These are phyloP conservation scores for Chaunax sp. DNA, from an alignment of 2,797 vertebrate genomes.

Conservation along the genomic window DNA sequence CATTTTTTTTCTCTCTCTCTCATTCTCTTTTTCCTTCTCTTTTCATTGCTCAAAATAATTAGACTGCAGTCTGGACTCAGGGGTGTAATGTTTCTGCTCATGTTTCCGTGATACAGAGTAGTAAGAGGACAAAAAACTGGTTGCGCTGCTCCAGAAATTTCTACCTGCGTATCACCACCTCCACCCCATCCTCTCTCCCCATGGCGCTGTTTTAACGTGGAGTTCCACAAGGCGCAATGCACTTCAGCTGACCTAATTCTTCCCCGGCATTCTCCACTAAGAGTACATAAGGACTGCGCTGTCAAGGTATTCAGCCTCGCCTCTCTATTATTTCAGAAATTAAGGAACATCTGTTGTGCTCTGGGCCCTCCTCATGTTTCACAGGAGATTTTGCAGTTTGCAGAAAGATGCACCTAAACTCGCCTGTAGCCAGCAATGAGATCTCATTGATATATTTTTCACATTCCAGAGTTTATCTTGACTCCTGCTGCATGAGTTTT, in stretches of 20 bases:
- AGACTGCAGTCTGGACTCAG: constrained; percentile 78
- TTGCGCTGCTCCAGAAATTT: constrained; percentile 77
- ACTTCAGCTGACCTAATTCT: constrained; percentile 86
- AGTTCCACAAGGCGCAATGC: constrained; percentile 75
- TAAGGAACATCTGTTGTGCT: constrained; percentile 79
- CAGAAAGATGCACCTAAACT: constrained; percentile 54
- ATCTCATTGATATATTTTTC: constrained; percentile 58
- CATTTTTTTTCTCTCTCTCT: constrained; percentile 53
- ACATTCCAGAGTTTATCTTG: constrained; percentile 42
- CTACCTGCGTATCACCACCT: constrained; percentile 73
- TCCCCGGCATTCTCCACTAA: constrained; percentile 76
- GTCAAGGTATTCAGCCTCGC: constrained; percentile 71
- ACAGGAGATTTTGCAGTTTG: constrained; percentile 53
- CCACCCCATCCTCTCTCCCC: constrained; percentile 36
- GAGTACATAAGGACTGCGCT: constrained; percentile 77
- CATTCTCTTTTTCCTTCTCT: constrained; percentile 54
- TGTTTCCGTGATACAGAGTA: constrained; percentile 65
- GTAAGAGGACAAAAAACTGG: constrained; percentile 36
- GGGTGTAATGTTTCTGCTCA: constrained; percentile 77
- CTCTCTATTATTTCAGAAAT: constrained; percentile 75
- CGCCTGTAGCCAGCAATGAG: constrained; percentile 53
- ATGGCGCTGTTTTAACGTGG: constrained; percentile 76
- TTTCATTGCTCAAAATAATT: constrained; percentile 83
- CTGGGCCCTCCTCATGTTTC: constrained; percentile 64
- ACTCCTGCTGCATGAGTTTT: constrained; percentile 21